These are phyloP conservation scores for Dasypus novemcinctus DNA, from an alignment of 2,113 vertebrate genomes.

Conservation along the genomic window DNA sequence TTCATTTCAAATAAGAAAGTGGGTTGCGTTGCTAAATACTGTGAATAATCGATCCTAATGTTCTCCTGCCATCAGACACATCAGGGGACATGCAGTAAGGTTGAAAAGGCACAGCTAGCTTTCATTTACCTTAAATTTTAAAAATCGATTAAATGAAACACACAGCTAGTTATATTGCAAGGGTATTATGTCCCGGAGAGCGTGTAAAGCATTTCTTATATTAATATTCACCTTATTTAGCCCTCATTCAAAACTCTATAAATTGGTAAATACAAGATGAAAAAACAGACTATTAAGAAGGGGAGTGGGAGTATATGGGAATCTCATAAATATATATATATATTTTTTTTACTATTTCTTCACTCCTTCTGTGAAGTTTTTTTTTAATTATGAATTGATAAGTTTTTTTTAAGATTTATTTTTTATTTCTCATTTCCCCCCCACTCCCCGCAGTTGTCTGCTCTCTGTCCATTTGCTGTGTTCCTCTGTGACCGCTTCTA, in stretches of 20 bases:
- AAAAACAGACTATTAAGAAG: not conserved
- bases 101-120: not conserved
- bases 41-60: not conserved
- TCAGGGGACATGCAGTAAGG: not conserved
- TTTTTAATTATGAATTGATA: no score
- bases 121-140: not conserved
- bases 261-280: not conserved
- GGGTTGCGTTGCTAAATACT: not conserved
- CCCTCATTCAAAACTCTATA: not conserved
- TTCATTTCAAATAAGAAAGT: constrained; percentile 22
- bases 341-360: no score
- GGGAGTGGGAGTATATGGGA: no score
- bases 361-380: no score
- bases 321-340: no score
- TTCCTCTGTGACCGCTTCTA: no score
- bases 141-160: not conserved
- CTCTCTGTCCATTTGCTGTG: no score
- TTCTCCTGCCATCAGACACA: not conserved
- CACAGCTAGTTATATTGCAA: not conserved
- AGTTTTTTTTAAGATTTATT: no score
- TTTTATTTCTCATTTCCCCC: no score
- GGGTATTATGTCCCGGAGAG: not conserved
- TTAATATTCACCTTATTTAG: not conserved
- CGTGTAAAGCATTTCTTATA: not conserved
- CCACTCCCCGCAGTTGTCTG: no score